phyloP scores from a whole-genome alignment of 2,797 vertebrate species.

The Moxostoma hubbsi region DNA sequence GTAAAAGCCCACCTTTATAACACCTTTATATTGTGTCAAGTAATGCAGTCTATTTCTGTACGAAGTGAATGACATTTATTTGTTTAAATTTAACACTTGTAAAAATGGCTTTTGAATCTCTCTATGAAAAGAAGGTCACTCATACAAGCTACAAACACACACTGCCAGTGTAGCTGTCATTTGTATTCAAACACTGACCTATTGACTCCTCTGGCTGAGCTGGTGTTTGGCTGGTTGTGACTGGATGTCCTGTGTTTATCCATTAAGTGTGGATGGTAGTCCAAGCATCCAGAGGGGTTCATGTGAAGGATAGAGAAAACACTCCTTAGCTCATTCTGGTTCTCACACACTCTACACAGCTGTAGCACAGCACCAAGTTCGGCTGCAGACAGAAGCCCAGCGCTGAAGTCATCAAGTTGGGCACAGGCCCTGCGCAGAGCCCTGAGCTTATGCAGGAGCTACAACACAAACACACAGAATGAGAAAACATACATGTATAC shows the following conservation, averaged over 20 bases:
- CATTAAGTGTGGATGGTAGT: slow-evolving; percentile 63
- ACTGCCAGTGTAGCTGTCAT: slow-evolving; percentile 54
- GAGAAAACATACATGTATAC: not conserved
- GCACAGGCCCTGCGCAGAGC: slow-evolving; percentile 61
- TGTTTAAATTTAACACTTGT: not conserved
- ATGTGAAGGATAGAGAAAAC: slow-evolving; percentile 61
- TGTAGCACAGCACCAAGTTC: slow-evolving; percentile 62
- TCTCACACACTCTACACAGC: slow-evolving; percentile 57
- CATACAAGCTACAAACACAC: not conserved
- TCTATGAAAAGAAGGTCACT: not conserved
- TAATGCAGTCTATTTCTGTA: not conserved
- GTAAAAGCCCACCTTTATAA: not conserved
- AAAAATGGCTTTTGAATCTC: not conserved
- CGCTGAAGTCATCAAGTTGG: slow-evolving; percentile 58
- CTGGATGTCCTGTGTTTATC: slow-evolving; percentile 35
- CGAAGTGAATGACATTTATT: not conserved
- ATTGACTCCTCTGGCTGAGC: slow-evolving; percentile 34
- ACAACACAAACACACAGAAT: slow-evolving; percentile 17
- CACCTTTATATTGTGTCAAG: not conserved
- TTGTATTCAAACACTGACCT: slow-evolving; percentile 37
- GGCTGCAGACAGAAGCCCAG: slow-evolving; percentile 54
- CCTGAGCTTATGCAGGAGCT: slow-evolving; percentile 58
- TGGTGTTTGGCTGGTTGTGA: slow-evolving; percentile 28
- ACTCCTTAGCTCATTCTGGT: slow-evolving; percentile 57
- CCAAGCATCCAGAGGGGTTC: slow-evolving; percentile 58